Evolutionary conservation across 2,888 invertebrate species (phyloP).

Genomic region (Caenorhabditis sulstoni): DNA sequence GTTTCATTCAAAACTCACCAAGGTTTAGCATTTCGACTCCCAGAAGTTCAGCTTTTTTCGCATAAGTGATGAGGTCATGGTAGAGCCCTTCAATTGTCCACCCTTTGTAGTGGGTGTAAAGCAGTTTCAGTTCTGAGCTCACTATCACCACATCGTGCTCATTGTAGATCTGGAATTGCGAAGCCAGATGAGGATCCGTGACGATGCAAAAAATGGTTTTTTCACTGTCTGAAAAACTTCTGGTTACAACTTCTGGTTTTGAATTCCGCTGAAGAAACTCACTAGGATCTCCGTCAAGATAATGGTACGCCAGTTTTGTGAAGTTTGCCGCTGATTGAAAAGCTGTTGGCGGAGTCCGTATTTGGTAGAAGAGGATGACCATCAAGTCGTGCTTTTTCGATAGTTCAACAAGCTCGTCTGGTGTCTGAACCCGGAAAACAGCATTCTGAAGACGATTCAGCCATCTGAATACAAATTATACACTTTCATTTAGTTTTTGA

Average conservation of each 20-base stretch:
- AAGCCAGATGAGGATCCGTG: slow-evolving; percentile 34
- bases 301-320: slow-evolving; percentile 33
- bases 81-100: slow-evolving; percentile 18
- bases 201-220: slow-evolving; percentile 43
- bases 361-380: slow-evolving; percentile 21
- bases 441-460: slow-evolving; percentile 47
- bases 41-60: background rate
- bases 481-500: no score
- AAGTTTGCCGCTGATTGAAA: slow-evolving; percentile 40
- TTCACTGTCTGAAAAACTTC: slow-evolving; percentile 40
- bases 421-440: slow-evolving; percentile 21
- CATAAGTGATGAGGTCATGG: slow-evolving; percentile 1
- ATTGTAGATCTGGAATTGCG: slow-evolving; percentile 28
- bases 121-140: slow-evolving; percentile 34
- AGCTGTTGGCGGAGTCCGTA: background rate
- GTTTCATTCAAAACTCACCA: background rate
- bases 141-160: slow-evolving; percentile 49
- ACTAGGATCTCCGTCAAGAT: slow-evolving; percentile 57
- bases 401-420: slow-evolving; percentile 26
- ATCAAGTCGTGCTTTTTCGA: slow-evolving; percentile 32
- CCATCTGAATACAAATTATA: slow-evolving; percentile 51
- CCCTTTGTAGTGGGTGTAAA: slow-evolving; percentile 31
- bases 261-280: background rate
- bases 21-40: slow-evolving; percentile 36
- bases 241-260: no score